These are phyloP conservation scores for Griposia aprilina DNA, from an alignment of 2,888 invertebrate species.

Conservation along the genomic window DNA sequence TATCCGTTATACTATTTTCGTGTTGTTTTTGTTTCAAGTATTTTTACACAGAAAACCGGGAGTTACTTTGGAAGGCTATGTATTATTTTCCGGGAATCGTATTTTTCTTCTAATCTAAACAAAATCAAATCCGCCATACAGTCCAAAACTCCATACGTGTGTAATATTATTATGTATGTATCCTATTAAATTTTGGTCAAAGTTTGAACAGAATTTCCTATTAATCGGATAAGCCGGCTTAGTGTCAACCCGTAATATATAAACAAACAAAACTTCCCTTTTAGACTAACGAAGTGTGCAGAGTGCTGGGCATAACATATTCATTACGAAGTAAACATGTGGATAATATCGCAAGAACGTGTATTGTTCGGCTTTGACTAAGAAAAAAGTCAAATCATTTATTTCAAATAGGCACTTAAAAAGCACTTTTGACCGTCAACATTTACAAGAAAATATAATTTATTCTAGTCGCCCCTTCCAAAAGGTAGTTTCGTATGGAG, in stretches of 20 bases:
- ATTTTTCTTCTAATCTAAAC: neutral
- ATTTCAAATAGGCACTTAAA: too few relatives aligned
- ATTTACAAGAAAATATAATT: too few relatives aligned
- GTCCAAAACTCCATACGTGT: neutral
- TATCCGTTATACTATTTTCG: neutral
- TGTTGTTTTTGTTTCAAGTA: neutral
- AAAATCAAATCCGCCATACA: neutral
- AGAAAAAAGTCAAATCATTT: too few relatives aligned
- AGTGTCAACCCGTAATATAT: slow-evolving; percentile 35
- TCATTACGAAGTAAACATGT: slow-evolving; percentile 12
- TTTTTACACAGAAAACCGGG: too few relatives aligned
- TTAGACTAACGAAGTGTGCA: slow-evolving; percentile 35
- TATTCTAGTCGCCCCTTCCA: too few relatives aligned
- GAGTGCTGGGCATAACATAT: neutral
- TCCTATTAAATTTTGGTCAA: slow-evolving; percentile 41
- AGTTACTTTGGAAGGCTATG: neutral
- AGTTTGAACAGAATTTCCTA: slow-evolving; percentile 49
- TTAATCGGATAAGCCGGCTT: slow-evolving; percentile 56
- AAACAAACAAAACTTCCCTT: slow-evolving; percentile 51
- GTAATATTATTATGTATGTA: neutral
- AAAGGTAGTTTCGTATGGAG: too few relatives aligned
- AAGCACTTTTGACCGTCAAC: too few relatives aligned
- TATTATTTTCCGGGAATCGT: neutral
- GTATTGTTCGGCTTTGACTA: neutral
- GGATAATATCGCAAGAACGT: neutral